Evolutionary conservation across 1,140 invertebrate genomes (phyloP).

Genomic region (Saxidomus purpurata): DNA sequence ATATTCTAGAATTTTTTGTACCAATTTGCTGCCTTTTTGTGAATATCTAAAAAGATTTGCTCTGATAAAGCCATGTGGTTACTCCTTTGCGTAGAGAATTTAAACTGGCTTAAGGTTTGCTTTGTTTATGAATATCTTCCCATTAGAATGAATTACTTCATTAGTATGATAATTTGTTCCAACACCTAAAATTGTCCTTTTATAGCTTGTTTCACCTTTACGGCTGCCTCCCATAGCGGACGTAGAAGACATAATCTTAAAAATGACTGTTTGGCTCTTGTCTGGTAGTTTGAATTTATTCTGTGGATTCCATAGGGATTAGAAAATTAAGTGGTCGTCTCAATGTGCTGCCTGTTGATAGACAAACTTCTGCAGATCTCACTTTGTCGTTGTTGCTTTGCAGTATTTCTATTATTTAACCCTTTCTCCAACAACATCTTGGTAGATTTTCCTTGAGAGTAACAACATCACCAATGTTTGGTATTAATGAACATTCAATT

Average conservation of each 20-base stretch:
- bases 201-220: background rate
- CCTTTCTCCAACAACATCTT: constrained; percentile 34
- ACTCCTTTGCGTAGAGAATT: too few relatives aligned
- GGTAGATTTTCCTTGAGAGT: constrained; percentile 37
- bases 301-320: background rate
- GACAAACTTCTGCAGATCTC: constrained; percentile 24
- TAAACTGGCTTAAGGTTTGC: too few relatives aligned
- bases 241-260: background rate
- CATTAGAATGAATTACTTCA: too few relatives aligned
- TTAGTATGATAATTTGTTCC: too few relatives aligned
- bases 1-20: too few relatives aligned
- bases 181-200: too few relatives aligned
- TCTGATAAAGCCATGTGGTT: too few relatives aligned
- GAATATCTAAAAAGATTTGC: too few relatives aligned
- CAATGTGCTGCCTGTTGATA: background rate
- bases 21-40: too few relatives aligned
- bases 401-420: constrained; percentile 1
- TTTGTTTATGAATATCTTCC: too few relatives aligned
- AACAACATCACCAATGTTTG: constrained; percentile 14
- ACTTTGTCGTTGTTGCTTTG: constrained; percentile 23
- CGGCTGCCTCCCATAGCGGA: background rate
- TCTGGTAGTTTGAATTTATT: background rate
- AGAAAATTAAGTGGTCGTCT: background rate
- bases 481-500: background rate
- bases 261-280: background rate